Base-by-base conservation (phyloP, 1,140 invertebrate species). In the Anoplophora glabripennis region DNA sequence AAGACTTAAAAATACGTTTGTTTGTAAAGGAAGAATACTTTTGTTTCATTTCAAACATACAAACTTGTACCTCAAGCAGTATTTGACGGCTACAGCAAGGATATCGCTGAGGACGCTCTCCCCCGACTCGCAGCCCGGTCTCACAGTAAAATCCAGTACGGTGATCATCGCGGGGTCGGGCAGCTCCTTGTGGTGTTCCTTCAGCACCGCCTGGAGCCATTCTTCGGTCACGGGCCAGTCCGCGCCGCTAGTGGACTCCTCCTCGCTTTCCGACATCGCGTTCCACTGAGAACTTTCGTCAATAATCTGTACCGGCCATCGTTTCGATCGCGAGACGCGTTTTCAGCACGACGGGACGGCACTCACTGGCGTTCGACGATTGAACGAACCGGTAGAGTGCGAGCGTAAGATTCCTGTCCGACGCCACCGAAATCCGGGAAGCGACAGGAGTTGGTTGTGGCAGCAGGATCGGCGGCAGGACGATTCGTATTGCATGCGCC, bases 71-170 rank as follows among this genome's bases (percentile, higher is more conserved):
- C 68, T 57, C 33, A 77, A 53, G 48, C 67, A 63, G 63, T 84
- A 84, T 54, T 79, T 76, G 11, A 84, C 80, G 40, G 66, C 72
- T 4, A 85, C 82, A 5, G 83, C 83, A 41, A 85, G 73, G 21
- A 87, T 83, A 69, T 86, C 83, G 66, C 82, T 83, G 17, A 87
- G 77, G 1, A 81, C 81, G 57, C 79, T 81, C 63, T 85, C 83
- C n/a, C 79, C 79, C 14, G 79, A 76, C 35, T 74, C 77, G 65
- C 82, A 83, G 15, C 80, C 81, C 0, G 81, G 81, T 48, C 71
- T 69, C 8, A 81, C 77, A 1, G 71, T 71, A 61, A 82, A 83
- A 54, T 83, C 78, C 11, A 77, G 61, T 33, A 83, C 74, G 10
- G 68, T 68, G 3, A 81, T 75, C 48, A 75, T 62, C 1, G 75